Conservation (phyloP, 2,797 vertebrate genomes). For the Mico argentatus region DNA sequence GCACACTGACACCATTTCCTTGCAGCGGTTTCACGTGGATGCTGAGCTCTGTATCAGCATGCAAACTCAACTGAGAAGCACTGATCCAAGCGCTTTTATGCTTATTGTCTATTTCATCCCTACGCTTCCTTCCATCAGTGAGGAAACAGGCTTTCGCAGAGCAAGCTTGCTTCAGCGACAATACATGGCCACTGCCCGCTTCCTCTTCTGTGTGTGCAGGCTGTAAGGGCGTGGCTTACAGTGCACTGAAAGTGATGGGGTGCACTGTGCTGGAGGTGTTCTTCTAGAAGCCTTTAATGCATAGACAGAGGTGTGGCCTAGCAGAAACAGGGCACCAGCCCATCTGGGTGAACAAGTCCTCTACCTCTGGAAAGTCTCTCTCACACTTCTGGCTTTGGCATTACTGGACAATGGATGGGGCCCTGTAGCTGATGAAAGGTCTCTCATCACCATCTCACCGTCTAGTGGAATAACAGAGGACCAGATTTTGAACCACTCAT, state of each 20-base stretch:
- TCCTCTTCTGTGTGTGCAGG: neutral
- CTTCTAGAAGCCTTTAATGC: neutral
- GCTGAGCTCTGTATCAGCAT: accelerated
- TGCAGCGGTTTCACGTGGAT: accelerated
- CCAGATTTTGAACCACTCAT: neutral
- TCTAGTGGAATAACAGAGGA: accelerated
- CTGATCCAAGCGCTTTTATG: neutral
- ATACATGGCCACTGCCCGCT: neutral
- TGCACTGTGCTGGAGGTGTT: too few relatives aligned
- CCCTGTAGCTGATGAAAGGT: neutral
- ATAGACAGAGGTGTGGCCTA: neutral
- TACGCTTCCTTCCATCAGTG: neutral
- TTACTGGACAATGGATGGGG: neutral
- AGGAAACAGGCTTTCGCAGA: neutral
- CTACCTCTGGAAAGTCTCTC: neutral
- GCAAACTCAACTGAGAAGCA: neutral
- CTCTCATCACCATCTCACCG: neutral
- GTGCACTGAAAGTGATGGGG: neutral
- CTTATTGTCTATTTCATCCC: neutral
- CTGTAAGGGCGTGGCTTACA: accelerated
- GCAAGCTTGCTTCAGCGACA: neutral
- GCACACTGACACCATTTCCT: accelerated
- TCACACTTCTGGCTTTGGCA: neutral
- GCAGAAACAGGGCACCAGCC: too few relatives aligned
- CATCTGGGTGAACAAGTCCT: neutral